A percentile compares a stretch with the other conserved stretches of the same genome.
These are phyloP conservation scores for Lathronympha strigana DNA, from an alignment of 2,888 invertebrate species.

Conservation along the genomic window DNA sequence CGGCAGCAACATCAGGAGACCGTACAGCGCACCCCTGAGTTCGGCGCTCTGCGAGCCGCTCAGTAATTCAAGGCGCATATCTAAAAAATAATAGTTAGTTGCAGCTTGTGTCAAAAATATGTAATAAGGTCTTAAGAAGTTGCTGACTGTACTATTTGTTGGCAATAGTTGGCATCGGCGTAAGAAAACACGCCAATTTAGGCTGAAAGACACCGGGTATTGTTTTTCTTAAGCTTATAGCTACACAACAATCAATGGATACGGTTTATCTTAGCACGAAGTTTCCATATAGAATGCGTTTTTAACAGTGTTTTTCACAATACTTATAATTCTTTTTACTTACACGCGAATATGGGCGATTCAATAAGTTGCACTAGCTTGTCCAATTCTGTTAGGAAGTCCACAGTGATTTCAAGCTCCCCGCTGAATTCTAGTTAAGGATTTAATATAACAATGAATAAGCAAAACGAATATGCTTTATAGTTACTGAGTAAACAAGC, in stretches of 20 bases:
- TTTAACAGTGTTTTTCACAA: no score
- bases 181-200: neutral
- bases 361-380: constrained; percentile 98
- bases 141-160: no score
- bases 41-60: constrained; percentile 88
- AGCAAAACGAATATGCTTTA: neutral
- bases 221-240: no score
- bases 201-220: no score
- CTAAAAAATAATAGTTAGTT: constrained; percentile 75
- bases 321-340: constrained; percentile 77
- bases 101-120: constrained; percentile 5
- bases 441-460: neutral
- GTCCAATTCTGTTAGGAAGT: constrained; percentile 98
- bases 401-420: constrained; percentile 97
- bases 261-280: no score
- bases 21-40: constrained; percentile 95
- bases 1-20: constrained; percentile 98
- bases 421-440: constrained; percentile 85
- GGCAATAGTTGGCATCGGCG: constrained; percentile 2
- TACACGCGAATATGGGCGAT: constrained; percentile 99
- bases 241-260: no score
- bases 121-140: no score
- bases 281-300: no score
- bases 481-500: no score
- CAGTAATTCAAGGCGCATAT: constrained; percentile 95